phyloP scores from a whole-genome alignment of 2,797 vertebrate genomes.

The Denticeps clupeoides region DNA sequence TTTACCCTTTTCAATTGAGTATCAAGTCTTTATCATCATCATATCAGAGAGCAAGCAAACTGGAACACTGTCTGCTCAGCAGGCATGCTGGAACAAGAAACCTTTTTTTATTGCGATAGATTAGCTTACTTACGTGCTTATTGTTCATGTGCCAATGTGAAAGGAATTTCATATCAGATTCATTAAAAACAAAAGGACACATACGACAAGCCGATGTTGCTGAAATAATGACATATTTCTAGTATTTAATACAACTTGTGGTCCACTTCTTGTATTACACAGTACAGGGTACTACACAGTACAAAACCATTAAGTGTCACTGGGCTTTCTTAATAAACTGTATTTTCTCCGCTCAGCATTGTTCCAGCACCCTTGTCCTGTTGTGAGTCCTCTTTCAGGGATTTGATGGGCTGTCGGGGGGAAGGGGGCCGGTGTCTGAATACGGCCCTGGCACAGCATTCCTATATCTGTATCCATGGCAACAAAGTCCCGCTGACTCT shows the following conservation, averaged over 20 bases:
- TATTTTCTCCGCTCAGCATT: conserved; percentile 21
- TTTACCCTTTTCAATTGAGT: conserved; percentile 1
- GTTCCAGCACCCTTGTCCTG: conserved; percentile 28
- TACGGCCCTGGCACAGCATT: conserved; percentile 43
- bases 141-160: no score
- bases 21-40: conserved; percentile 16
- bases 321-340: no score
- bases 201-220: no score
- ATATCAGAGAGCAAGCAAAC: conserved; percentile 29
- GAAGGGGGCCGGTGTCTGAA: conserved; percentile 24
- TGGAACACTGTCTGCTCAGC: conserved; percentile 26
- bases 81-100: conserved; percentile 36
- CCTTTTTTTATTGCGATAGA: conserved; percentile 26
- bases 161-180: no score
- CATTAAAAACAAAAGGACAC: no score
- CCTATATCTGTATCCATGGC: conserved; percentile 43
- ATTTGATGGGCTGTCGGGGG: conserved; percentile 16
- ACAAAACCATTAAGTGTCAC: no score
- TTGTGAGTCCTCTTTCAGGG: conserved; percentile 29
- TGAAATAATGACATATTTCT: no score
- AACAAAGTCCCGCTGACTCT: conserved; percentile 21
- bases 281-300: no score
- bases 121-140: conserved; percentile 12
- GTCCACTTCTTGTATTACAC: no score
- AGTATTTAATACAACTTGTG: no score